Percentiles rank a stretch among this genome's conserved stretches.
Evolutionary conservation across 2,113 vertebrate species (phyloP).

Genomic region (Notiomystis cincta): DNA sequence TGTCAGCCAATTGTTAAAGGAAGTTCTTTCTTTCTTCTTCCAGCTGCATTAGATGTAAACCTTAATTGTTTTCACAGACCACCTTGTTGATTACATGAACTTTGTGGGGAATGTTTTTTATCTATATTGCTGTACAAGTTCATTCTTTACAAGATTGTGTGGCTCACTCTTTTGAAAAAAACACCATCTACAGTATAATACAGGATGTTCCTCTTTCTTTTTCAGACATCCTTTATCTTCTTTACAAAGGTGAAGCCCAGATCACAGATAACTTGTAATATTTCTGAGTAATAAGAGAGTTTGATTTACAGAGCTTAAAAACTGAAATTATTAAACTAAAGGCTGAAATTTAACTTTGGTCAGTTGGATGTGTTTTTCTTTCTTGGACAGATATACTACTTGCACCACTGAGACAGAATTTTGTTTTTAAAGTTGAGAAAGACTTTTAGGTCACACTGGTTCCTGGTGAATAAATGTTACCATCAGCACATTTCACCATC

Average conservation of each 20-base stretch:
- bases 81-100: neutral
- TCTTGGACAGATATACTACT: neutral
- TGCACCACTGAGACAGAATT: neutral
- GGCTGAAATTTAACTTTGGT: neutral
- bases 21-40: neutral
- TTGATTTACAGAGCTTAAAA: neutral
- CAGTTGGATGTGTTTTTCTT: neutral
- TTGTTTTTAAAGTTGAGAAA: neutral
- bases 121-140: neutral
- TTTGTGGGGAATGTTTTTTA: neutral
- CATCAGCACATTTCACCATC: neutral
- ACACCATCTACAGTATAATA: neutral
- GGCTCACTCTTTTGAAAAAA: neutral
- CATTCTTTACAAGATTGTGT: neutral
- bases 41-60: neutral
- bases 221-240: neutral
- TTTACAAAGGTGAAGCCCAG: neutral
- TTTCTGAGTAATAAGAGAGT: neutral
- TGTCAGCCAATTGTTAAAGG: neutral
- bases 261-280: neutral
- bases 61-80: neutral
- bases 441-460: neutral
- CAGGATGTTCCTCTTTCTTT: neutral
- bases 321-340: neutral
- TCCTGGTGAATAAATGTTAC: neutral